phyloP scores from a whole-genome alignment of 2,888 invertebrate species.

The Rosalia funebris region DNA sequence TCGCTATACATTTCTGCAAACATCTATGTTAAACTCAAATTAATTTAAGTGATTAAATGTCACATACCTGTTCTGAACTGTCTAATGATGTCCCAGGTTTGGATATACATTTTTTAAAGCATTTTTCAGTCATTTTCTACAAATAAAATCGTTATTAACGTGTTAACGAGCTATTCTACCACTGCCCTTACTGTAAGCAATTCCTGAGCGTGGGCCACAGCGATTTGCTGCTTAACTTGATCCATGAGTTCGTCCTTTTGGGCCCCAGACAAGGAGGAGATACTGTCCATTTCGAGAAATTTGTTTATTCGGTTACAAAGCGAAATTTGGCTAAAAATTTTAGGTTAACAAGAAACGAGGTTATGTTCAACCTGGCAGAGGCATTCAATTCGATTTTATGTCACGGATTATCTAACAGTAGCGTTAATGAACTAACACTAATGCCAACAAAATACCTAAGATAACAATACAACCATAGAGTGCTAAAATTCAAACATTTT shows the following conservation, averaged over 20 bases:
- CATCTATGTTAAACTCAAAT: constrained; percentile 11
- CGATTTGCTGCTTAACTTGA: constrained; percentile 94
- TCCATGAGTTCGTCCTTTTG: constrained; percentile 92
- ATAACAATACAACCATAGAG: no score
- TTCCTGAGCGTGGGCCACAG: constrained; percentile 93
- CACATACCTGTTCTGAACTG: constrained; percentile 82
- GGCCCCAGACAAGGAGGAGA: constrained; percentile 68
- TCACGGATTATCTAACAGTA: no score
- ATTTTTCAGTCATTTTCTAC: constrained; percentile 96
- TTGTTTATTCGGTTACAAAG: no score
- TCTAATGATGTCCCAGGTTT: constrained; percentile 92
- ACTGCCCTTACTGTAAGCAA: constrained; percentile 75
- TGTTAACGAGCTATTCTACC: constrained; percentile 12
- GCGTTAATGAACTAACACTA: no score
- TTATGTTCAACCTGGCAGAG: constrained; percentile 4
- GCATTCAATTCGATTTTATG: background rate
- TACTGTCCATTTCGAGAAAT: constrained; percentile 44
- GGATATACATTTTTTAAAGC: constrained; percentile 92
- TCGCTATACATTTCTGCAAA: constrained; percentile 92
- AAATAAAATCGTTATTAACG: constrained; percentile 51
- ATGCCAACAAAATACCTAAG: no score
- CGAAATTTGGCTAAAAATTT: constrained; percentile 1
- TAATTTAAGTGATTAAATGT: constrained; percentile 1
- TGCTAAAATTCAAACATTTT: no score
- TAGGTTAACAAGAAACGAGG: constrained; percentile 19